These are phyloP conservation scores for Chelidonichthys spinosus DNA, from an alignment of 2,797 vertebrate species.

Conservation along the genomic window DNA sequence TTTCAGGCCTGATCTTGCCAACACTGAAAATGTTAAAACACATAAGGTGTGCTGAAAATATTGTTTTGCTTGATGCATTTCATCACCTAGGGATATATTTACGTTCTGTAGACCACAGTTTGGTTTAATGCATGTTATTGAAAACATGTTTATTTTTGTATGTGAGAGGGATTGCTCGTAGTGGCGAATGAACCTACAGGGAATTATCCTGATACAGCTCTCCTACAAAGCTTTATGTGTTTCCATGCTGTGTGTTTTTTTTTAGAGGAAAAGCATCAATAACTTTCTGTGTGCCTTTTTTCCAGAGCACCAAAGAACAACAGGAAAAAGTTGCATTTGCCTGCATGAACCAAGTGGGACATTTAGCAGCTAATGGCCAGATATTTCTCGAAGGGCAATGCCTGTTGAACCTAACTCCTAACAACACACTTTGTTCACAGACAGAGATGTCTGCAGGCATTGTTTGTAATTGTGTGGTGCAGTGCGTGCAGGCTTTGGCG, in stretches of 20 bases:
- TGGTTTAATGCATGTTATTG: no score
- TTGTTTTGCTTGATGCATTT: constrained; percentile 38
- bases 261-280: not conserved
- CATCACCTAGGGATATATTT: constrained; percentile 9
- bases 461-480: no score
- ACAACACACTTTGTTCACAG: no score
- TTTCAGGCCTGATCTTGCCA: not conserved
- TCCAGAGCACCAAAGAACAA: not conserved
- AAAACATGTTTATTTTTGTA: not conserved
- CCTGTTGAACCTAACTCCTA: no score
- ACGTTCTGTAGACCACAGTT: no score
- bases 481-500: no score
- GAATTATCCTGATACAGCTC: not conserved
- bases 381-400: not conserved
- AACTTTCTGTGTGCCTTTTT: not conserved
- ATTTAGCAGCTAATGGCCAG: not conserved
- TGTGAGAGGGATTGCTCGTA: not conserved
- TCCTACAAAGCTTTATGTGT: not conserved
- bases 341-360: not conserved
- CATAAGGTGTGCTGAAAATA: constrained; percentile 15
- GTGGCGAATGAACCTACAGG: not conserved
- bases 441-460: no score
- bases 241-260: not conserved
- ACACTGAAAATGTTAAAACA: constrained; percentile 19
- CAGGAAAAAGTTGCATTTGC: not conserved